Conservation (phyloP, 2,797 vertebrate genomes). For the Nyctibius grandis region DNA sequence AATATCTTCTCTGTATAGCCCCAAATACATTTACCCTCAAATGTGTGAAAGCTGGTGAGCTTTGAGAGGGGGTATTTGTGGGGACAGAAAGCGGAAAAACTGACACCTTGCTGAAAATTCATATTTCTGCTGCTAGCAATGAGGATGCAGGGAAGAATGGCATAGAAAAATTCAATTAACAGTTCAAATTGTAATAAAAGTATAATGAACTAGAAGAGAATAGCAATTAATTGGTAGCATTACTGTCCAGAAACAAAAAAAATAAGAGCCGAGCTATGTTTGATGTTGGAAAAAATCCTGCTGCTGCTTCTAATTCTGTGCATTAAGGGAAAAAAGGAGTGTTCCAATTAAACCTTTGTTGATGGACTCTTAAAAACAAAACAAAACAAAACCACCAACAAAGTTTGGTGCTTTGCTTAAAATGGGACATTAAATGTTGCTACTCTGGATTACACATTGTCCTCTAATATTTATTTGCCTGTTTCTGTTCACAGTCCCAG, state of each 20-base stretch:
- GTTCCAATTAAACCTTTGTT: not conserved
- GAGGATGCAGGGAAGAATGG: not conserved
- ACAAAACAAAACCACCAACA: not conserved
- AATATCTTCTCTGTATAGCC: not conserved
- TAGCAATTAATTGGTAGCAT: not conserved
- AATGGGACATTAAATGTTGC: not conserved
- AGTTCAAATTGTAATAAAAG: not conserved
- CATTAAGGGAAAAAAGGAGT: not conserved
- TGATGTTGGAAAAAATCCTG: not conserved
- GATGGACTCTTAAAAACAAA: not conserved
- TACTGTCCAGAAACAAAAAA: not conserved
- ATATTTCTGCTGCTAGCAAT: not conserved
- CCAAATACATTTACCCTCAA: not conserved
- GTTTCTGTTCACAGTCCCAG: not conserved
- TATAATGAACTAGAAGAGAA: not conserved
- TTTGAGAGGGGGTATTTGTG: not conserved
- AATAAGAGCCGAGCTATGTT: not conserved
- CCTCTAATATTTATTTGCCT: not conserved
- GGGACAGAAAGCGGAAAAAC: not conserved
- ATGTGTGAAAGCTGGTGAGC: not conserved
- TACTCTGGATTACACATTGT: fast-evolving
- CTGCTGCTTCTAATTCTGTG: not conserved
- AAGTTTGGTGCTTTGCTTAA: not conserved
- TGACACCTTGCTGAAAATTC: not conserved
- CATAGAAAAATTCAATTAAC: not conserved